Conservation (phyloP, 2,888 invertebrate genomes). For the Parnassius orleans region DNA sequence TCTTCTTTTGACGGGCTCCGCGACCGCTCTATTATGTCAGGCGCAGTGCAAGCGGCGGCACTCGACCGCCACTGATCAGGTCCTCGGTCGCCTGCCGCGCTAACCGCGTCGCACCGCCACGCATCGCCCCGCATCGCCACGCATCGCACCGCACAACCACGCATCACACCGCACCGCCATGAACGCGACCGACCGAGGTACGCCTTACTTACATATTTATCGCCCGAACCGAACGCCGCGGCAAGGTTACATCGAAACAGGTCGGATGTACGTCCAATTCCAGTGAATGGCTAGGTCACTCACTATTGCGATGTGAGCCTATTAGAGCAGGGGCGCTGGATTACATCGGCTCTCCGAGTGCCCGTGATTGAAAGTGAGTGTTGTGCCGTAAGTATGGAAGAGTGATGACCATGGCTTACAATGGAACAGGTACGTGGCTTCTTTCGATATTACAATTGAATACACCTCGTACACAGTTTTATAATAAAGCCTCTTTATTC, state of each 20-base stretch:
- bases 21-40: slow-evolving; percentile 73
- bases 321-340: slow-evolving; percentile 52
- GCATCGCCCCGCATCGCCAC: slow-evolving; percentile 33
- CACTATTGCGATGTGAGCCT: slow-evolving; percentile 51
- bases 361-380: slow-evolving; percentile 56
- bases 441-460: too few species aligned
- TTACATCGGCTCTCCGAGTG: slow-evolving; percentile 51
- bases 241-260: slow-evolving; percentile 60
- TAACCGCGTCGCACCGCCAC: slow-evolving; percentile 47
- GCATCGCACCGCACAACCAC: slow-evolving; percentile 45
- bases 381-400: slow-evolving; percentile 61
- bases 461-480: too few species aligned
- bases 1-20: slow-evolving; percentile 78
- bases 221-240: slow-evolving; percentile 31
- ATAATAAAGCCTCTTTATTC: too few species aligned
- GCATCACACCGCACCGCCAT: slow-evolving; percentile 56
- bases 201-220: slow-evolving; percentile 31
- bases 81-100: slow-evolving; percentile 61
- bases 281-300: slow-evolving; percentile 59
- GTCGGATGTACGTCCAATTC: slow-evolving; percentile 68
- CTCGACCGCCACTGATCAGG: slow-evolving; percentile 75
- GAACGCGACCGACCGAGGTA: slow-evolving; percentile 66
- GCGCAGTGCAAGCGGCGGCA: slow-evolving; percentile 70
- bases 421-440: slow-evolving; percentile 41
- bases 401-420: slow-evolving; percentile 35